phyloP scores from a whole-genome alignment of 2,888 invertebrate genomes.

The Cantharis rufa region DNA sequence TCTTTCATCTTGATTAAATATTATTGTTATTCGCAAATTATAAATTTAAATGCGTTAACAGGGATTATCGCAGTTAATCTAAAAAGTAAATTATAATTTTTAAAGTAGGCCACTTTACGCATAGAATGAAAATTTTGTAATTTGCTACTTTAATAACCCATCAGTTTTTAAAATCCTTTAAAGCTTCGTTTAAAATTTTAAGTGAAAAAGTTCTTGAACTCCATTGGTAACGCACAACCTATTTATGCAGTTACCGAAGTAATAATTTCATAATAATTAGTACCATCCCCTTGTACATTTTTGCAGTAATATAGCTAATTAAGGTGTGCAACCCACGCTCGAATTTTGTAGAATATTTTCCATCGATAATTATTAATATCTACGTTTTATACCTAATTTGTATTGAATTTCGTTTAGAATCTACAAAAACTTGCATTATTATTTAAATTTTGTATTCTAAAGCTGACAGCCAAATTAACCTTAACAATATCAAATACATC shows the following conservation, averaged over 20 bases:
- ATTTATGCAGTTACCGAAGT: neutral
- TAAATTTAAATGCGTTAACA: neutral
- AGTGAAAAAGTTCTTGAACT: constrained; percentile 1
- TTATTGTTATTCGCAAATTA: neutral
- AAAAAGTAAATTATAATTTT: neutral
- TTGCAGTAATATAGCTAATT: neutral
- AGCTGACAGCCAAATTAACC: neutral
- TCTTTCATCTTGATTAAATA: neutral
- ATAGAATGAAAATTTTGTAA: neutral
- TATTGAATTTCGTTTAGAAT: neutral
- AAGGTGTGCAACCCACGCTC: too few relatives aligned
- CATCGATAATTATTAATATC: neutral
- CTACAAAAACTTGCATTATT: neutral
- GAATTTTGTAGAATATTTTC: neutral
- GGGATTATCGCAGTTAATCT: neutral
- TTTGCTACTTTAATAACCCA: constrained; percentile 1
- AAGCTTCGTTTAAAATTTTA: constrained; percentile 1
- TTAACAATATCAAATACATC: neutral
- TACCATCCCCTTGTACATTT: neutral
- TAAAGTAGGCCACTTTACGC: neutral
- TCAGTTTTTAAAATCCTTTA: constrained; percentile 2
- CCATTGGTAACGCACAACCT: neutral
- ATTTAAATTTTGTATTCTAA: neutral
- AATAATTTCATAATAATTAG: neutral
- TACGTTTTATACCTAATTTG: neutral